phyloP scores from a whole-genome alignment of 2,113 vertebrate genomes.

The Protobothrops mucrosquamatus region DNA sequence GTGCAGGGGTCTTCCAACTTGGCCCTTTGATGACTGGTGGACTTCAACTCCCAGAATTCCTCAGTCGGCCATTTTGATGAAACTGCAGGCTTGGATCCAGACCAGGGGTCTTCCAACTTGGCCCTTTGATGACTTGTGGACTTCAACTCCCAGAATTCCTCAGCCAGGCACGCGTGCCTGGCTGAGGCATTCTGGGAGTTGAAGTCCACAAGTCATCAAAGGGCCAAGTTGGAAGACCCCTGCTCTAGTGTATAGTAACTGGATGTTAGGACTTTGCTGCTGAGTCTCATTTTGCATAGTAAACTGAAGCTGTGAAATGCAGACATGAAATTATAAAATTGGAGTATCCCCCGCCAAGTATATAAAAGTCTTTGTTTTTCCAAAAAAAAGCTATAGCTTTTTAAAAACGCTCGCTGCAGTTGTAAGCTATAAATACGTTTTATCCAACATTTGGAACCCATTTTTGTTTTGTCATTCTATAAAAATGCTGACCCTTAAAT shows the following conservation, averaged over 20 bases:
- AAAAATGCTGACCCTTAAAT: not conserved
- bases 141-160: no score
- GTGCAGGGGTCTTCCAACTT: not conserved
- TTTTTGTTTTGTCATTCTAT: not conserved
- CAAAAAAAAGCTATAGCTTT: accelerated
- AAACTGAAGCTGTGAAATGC: not conserved
- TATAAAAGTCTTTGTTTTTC: not conserved
- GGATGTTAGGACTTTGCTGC: not conserved
- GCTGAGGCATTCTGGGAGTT: no score
- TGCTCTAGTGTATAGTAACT: not conserved
- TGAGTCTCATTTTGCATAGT: not conserved
- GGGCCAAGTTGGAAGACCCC: not conserved
- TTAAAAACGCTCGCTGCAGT: not conserved
- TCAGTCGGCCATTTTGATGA: no score
- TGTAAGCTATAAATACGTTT: not conserved
- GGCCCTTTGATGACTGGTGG: no score
- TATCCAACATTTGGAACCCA: not conserved
- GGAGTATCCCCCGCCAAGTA: not conserved
- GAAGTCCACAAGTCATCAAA: no score
- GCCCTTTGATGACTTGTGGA: no score
- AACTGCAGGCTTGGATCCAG: no score
- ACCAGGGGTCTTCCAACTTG: no score
- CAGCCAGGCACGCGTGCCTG: no score
- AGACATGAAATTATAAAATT: not conserved
- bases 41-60: no score